These are phyloP conservation scores for Palaemon carinicauda DNA, from an alignment of 1,140 invertebrate species.

Conservation along the genomic window DNA sequence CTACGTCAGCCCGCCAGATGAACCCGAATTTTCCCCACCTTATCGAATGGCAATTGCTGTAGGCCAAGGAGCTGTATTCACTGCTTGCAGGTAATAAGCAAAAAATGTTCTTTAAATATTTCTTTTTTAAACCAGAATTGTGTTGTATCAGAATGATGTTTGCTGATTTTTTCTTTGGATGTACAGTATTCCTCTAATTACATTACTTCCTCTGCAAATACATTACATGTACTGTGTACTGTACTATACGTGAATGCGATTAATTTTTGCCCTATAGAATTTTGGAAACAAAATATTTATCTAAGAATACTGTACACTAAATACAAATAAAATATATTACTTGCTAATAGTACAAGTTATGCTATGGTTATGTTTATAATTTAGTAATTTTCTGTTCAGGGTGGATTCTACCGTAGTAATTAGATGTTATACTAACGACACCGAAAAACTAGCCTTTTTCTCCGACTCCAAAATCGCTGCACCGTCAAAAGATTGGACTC, in stretches of 20 bases:
- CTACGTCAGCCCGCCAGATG: not conserved
- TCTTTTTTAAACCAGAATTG: too few relatives aligned
- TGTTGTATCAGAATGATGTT: too few relatives aligned
- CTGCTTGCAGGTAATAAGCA: not conserved
- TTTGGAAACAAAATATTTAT: too few relatives aligned
- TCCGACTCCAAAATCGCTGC: constrained; percentile 33
- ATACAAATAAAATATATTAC: too few relatives aligned
- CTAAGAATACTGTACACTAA: not conserved
- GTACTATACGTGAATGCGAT: too few relatives aligned
- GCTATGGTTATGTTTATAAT: not conserved
- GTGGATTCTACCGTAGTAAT: constrained; percentile 18
- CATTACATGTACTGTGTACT: too few relatives aligned
- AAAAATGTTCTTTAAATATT: not conserved
- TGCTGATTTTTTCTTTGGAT: too few relatives aligned
- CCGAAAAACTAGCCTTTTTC: constrained; percentile 38
- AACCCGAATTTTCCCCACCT: not conserved
- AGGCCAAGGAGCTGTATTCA: constrained; percentile 18
- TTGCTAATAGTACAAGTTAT: not conserved
- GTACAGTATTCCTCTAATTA: too few relatives aligned
- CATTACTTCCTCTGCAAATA: too few relatives aligned
- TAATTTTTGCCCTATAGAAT: too few relatives aligned
- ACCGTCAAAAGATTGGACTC: constrained; percentile 35
- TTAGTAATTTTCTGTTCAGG: constrained; percentile 4
- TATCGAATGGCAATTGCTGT: not conserved
- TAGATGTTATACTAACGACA: constrained; percentile 41